Conservation (phyloP, 2,113 vertebrate species). For the Psophia crepitans region DNA sequence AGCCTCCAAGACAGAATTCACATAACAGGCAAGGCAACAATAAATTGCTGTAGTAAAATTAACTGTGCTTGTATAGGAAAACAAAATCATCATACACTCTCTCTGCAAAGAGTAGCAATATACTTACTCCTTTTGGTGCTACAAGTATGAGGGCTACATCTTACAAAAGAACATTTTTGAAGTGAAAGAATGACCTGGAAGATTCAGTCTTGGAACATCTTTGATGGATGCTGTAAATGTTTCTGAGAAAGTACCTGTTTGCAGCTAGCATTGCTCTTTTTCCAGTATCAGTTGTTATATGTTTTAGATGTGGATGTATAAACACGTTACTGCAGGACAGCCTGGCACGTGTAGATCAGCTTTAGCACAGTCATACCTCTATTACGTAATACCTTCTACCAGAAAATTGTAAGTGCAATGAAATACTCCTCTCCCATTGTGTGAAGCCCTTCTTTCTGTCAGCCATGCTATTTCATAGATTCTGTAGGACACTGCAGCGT, state of each 20-base stretch:
- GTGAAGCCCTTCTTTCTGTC: background rate
- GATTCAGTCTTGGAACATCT: background rate
- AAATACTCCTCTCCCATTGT: background rate
- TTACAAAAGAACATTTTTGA: background rate
- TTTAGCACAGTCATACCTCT: background rate
- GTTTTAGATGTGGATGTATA: background rate
- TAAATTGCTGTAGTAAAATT: conserved; percentile 32
- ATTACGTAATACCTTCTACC: background rate
- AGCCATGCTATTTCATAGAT: background rate
- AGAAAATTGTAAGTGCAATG: background rate
- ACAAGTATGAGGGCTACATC: background rate
- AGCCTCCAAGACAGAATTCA: conserved; percentile 5
- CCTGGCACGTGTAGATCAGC: background rate
- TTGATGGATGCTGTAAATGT: background rate
- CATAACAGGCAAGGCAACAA: background rate
- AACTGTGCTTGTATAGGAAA: background rate
- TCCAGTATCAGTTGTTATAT: background rate
- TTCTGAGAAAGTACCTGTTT: background rate
- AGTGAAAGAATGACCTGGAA: background rate
- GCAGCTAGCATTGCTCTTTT: background rate
- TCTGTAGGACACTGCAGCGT: background rate
- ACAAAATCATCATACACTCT: background rate
- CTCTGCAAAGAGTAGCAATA: background rate
- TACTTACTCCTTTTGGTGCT: background rate
- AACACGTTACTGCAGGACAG: background rate